Conservation (phyloP, 2,888 invertebrate genomes). For the Phaedon cochleariae region DNA sequence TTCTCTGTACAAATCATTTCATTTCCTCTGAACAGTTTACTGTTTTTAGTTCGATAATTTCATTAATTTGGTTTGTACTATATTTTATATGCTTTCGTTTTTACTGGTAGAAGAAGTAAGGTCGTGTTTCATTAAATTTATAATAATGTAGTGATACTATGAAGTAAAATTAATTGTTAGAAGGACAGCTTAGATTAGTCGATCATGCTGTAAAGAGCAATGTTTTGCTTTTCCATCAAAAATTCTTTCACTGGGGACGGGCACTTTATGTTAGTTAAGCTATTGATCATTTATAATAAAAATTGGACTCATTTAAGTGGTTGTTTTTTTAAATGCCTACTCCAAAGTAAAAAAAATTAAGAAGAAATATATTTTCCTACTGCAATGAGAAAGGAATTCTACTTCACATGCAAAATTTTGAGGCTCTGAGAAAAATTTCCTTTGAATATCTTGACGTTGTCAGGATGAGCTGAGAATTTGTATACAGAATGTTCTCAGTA, state of each 20-base stretch:
- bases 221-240: slow-evolving; percentile 60
- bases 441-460: too few species aligned
- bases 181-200: slow-evolving; percentile 60
- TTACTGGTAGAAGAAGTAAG: slow-evolving; percentile 45
- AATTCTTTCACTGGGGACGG: slow-evolving; percentile 62
- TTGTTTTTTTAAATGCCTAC: slow-evolving; percentile 15
- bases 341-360: too few species aligned
- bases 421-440: too few species aligned
- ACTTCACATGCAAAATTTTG: too few species aligned
- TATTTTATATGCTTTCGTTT: slow-evolving; percentile 35
- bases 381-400: too few species aligned
- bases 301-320: slow-evolving; percentile 42
- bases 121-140: slow-evolving; percentile 47
- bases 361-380: too few species aligned
- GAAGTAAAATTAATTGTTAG: slow-evolving; percentile 60
- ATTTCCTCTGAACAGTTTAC: slow-evolving; percentile 14
- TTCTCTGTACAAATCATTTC: slow-evolving; percentile 27
- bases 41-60: slow-evolving; percentile 22
- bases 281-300: slow-evolving; percentile 63
- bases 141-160: slow-evolving; percentile 49
- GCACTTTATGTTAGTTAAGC: slow-evolving; percentile 63
- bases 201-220: slow-evolving; percentile 62
- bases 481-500: too few species aligned
- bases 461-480: too few species aligned
- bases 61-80: slow-evolving; percentile 42